Base-by-base conservation (phyloP, 1,140 invertebrate genomes). In the Drosophila azteca region DNA sequence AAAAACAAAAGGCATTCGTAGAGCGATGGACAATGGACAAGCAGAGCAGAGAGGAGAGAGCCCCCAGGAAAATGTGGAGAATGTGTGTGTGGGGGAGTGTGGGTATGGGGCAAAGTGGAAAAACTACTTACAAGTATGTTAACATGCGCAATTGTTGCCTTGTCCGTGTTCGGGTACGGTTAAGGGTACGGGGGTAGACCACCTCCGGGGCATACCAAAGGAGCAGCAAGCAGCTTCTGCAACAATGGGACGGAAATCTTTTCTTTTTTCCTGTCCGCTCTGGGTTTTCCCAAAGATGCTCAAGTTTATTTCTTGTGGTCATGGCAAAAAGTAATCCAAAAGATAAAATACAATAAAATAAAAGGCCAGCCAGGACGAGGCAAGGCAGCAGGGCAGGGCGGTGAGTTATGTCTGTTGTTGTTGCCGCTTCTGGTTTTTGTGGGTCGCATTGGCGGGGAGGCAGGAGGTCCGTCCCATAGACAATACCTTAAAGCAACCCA, bases 51-150 rank as follows among this genome's bases (percentile, higher is more conserved):
- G n/a, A n/a, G n/a, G n/a, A n/a, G n/a, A n/a, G n/a, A n/a, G 72
- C 67, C 67, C 77, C 74, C 61, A 68, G 70, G 77, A 76, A 77
- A 84, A 89, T 64, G 65, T 68, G 62, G 68, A 20, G 1, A 20
- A 0, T 20, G 58, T 51, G 52, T 52, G 44, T 55, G 67, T 48
- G 31, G n/a, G 31, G 11, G 9, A 4, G 35, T 11, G 62, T 58
- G 58, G 58, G 35, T 11, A 35, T 67, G 79, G 78, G 76, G 75
- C 83, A 79, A 88, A 88, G 83, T 88, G 83, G 83, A 88, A 88
- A 87, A 88, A 88, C 83, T 90, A 90, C 85, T 90, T 90, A 90
- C 85, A 90, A 90, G 85, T 85, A 82, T 90, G 85, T 90, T 90
- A 90, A 90, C 85, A 90, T 85, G 85, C 85, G 82, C 85, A 83